Percentiles rank a stretch among this genome's conserved stretches.
Evolutionary conservation across 92 coral and sea anemone species (phyloP).

Genomic region (Epizoanthus scotinus): DNA sequence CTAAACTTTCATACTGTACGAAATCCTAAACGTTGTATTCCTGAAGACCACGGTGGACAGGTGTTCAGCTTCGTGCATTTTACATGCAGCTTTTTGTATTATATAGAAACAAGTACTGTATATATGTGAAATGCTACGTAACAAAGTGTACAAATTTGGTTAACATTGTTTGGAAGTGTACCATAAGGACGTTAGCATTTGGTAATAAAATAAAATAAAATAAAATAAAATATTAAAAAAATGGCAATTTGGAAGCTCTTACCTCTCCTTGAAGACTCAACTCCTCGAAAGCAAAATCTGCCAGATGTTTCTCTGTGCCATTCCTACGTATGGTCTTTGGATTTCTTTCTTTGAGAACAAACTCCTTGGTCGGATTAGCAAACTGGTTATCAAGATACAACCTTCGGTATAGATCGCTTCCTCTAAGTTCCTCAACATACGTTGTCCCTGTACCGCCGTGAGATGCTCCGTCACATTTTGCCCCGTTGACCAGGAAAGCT

Average conservation of each 20-base stretch:
- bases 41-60: no score
- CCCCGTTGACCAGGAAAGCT: conserved; percentile 53
- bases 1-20: no score
- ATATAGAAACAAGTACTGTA: no score
- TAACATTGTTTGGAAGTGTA: no score
- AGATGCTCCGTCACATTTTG: conserved; percentile 40
- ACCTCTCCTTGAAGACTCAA: conserved; percentile 61
- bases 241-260: not conserved
- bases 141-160: no score
- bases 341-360: conserved; percentile 56
- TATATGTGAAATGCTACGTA: no score
- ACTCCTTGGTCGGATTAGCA: conserved; percentile 58
- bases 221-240: no score
- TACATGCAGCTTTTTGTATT: no score
- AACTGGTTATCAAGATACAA: conserved; percentile 63
- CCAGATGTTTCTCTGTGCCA: conserved; percentile 51
- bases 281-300: conserved; percentile 65
- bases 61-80: no score
- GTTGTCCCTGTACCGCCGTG: conserved; percentile 70
- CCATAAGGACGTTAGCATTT: no score
- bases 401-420: conserved; percentile 43
- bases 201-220: no score
- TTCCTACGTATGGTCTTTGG: conserved; percentile 55
- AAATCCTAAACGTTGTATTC: no score
- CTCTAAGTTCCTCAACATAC: conserved; percentile 54